Percentiles rank a stretch among this genome's conserved stretches.
These are phyloP conservation scores for Sinotaia quadrata DNA, from an alignment of 2,888 invertebrate species.

Conservation along the genomic window DNA sequence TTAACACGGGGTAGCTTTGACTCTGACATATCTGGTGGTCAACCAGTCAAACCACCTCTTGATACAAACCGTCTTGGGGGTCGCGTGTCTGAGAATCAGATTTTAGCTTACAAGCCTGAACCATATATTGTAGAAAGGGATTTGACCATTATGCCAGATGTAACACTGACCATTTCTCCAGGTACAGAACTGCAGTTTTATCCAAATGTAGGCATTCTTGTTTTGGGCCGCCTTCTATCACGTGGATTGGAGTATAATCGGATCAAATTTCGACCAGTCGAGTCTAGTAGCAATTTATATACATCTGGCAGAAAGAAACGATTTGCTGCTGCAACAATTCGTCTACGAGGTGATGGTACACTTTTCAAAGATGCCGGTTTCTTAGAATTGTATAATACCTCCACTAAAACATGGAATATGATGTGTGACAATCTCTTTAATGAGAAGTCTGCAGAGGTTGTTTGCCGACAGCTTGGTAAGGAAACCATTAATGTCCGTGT, in stretches of 20 bases:
- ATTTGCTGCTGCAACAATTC: conserved; percentile 47
- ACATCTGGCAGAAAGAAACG: conserved; percentile 13
- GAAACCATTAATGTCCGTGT: conserved; percentile 91
- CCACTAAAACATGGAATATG: conserved; percentile 96
- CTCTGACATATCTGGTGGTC: conserved; percentile 52
- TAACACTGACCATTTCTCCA: conserved; percentile 86
- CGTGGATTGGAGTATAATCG: conserved; percentile 77
- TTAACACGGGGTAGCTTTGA: conserved; percentile 76
- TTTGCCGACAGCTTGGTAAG: conserved; percentile 92
- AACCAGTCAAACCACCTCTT: conserved; percentile 46
- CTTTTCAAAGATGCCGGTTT: conserved; percentile 85
- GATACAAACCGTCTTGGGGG: conserved; percentile 66
- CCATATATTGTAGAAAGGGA: conserved; percentile 81
- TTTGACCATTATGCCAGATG: conserved; percentile 96
- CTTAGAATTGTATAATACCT: conserved; percentile 93
- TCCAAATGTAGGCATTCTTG: conserved; percentile 95
- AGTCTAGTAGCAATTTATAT: conserved; percentile 4
- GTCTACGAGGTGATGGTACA: conserved; percentile 82
- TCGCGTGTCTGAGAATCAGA: conserved; percentile 77
- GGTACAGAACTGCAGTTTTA: conserved; percentile 94
- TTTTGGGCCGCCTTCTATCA: conserved; percentile 90
- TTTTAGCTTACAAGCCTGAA: conserved; percentile 46
- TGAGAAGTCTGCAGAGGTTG: conserved; percentile 96
- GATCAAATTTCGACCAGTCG: conserved; percentile 50
- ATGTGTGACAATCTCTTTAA: conserved; percentile 96